Percentiles rank a stretch among this genome's conserved stretches.
Evolutionary conservation across 2,113 vertebrate species (phyloP).

Genomic region (Pseudonaja textilis): DNA sequence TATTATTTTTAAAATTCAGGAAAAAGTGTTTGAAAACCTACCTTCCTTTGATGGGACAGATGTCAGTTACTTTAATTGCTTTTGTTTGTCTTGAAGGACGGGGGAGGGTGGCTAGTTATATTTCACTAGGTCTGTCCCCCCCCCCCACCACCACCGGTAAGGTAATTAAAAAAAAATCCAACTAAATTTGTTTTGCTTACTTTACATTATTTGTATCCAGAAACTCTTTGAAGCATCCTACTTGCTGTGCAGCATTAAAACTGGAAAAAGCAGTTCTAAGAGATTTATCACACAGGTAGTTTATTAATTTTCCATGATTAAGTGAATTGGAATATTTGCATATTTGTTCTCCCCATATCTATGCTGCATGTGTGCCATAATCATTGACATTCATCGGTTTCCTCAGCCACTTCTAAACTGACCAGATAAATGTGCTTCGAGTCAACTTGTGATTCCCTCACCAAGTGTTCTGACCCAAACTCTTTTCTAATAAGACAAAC

Average conservation of each 20-base stretch:
- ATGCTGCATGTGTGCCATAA: background rate
- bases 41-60: background rate
- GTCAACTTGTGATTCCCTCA: background rate
- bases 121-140: background rate
- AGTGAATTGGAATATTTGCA: background rate
- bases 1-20: constrained; percentile 10
- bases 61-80: background rate
- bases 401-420: background rate
- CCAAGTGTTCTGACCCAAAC: background rate
- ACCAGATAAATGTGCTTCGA: background rate
- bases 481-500: too few species aligned
- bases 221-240: background rate
- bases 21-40: background rate
- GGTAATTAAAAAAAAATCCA: background rate
- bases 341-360: background rate
- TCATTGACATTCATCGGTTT: background rate
- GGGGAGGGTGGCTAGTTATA: background rate
- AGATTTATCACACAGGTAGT: background rate
- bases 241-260: background rate
- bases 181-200: background rate
- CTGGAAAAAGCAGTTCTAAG: background rate
- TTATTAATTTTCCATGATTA: background rate
- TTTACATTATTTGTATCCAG: background rate
- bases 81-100: background rate
- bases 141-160: fast-evolving